Evolutionary conservation across 2,888 invertebrate species (phyloP), one percentile per base, ranked within the genome.

Genomic region (Ophraella communa): DNA sequence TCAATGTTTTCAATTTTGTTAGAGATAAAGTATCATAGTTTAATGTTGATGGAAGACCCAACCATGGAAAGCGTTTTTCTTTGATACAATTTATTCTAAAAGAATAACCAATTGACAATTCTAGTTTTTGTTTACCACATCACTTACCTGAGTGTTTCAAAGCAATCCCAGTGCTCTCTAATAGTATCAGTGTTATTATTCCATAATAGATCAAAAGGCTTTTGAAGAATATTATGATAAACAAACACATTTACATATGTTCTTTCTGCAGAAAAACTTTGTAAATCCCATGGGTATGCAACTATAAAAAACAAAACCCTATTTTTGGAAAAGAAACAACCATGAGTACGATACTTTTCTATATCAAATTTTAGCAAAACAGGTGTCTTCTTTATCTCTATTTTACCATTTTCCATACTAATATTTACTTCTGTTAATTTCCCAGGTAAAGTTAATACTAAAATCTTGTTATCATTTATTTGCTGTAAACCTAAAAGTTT

Each of bases 81-180:
- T 77, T 74, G 14, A 78, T 51, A 57, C 74, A 77, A 10, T 67
- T 62, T 33, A 78, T 55, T 33, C 78, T 77, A 54, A 57, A 73
- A 73, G n/a, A n/a, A n/a, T n/a, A n/a, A n/a, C n/a, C n/a, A n/a
- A n/a, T n/a, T n/a, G n/a, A n/a, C n/a, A n/a, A n/a, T n/a, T n/a
- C n/a, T n/a, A n/a, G n/a, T n/a, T n/a, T n/a, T n/a, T 24, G 27
- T 10, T 33, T 58, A 14, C 24, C 33, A n/a, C n/a, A n/a, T 24
- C 23, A 55, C 54, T 64, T 69, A 80, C 81, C 81, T 77, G 35
- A 80, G 69, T 21, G 76, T 69, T 71, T 81, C 82, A 21, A 82
- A 76, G 66, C 80, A 80, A 65, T 82, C 82, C 80, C 79, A 80
- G 69, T 77, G 74, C 27, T 74, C 70, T 39, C 62, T 61, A 49